phyloP scores from a whole-genome alignment of 2,888 invertebrate genomes.

The Calameuta pallipes region DNA sequence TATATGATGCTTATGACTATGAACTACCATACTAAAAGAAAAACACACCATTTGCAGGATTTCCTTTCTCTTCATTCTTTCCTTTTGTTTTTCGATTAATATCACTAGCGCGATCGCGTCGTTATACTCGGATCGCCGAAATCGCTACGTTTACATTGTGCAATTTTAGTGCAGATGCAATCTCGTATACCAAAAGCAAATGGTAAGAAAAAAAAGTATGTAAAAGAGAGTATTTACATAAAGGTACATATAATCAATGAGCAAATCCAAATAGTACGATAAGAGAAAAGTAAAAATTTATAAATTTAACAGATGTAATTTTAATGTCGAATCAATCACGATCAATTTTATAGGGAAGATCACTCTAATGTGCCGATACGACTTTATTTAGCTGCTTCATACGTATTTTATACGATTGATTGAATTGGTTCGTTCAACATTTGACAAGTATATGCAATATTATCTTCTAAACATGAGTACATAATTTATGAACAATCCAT shows the following conservation, averaged over 20 bases:
- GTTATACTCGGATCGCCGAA: slow-evolving; percentile 20
- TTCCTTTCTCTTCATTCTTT: neutral
- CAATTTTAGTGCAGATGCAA: slow-evolving; percentile 17
- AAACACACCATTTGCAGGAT: slow-evolving; percentile 49
- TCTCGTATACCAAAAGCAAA: slow-evolving; percentile 3
- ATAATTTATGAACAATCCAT: neutral
- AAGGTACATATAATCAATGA: neutral
- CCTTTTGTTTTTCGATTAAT: slow-evolving; percentile 42
- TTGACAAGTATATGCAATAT: neutral
- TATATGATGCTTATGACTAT: slow-evolving; percentile 61
- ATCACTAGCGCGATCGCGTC: slow-evolving; percentile 46
- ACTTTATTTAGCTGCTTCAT: neutral
- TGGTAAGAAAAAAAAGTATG: neutral
- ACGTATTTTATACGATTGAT: neutral
- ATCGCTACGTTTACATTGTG: slow-evolving; percentile 25
- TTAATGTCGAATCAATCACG: neutral
- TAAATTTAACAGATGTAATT: neutral
- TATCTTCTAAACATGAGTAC: neutral
- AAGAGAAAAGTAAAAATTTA: neutral
- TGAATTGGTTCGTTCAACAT: neutral
- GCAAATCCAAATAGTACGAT: neutral
- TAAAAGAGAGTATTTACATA: neutral
- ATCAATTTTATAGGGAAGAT: neutral
- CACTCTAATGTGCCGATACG: neutral
- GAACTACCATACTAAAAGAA: slow-evolving; percentile 58